phyloP scores from a whole-genome alignment of 2,888 invertebrate species.

The Hemithea aestivaria region DNA sequence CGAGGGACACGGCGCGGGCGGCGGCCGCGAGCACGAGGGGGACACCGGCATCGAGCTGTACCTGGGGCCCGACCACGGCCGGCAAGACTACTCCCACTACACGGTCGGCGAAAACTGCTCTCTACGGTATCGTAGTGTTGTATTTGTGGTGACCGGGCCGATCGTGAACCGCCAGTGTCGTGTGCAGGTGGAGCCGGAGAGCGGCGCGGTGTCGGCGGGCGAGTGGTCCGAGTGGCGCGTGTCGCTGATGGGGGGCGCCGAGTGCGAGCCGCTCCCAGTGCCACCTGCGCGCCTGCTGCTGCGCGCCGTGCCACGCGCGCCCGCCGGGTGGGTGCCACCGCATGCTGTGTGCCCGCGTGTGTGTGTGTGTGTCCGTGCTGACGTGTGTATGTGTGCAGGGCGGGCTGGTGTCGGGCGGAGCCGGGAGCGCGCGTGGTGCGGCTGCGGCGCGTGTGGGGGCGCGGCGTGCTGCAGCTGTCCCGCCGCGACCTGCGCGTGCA shows the following conservation, averaged over 20 bases:
- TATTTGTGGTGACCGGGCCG: too few species aligned
- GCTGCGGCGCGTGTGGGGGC: constrained; percentile 28
- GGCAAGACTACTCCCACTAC: constrained; percentile 35
- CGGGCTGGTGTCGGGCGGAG: constrained; percentile 41
- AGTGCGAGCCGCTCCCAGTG: constrained; percentile 9
- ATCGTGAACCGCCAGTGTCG: too few species aligned
- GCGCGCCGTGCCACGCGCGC: constrained; percentile 25
- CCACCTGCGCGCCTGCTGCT: constrained; percentile 33
- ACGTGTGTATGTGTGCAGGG: constrained; percentile 23
- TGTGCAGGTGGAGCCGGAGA: constrained; percentile 37
- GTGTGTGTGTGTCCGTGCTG: too few species aligned
- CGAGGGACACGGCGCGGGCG: neutral
- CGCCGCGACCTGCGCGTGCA: constrained; percentile 32
- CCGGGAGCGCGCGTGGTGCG: constrained; percentile 33
- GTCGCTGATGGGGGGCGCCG: constrained; percentile 11
- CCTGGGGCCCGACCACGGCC: constrained; percentile 47
- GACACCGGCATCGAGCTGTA: constrained; percentile 49
- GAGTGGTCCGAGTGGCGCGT: constrained; percentile 33
- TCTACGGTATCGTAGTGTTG: too few species aligned
- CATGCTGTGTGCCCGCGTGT: too few species aligned
- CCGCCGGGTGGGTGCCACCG: constrained; percentile 28
- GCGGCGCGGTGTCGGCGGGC: constrained; percentile 27
- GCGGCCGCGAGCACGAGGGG: constrained; percentile 42
- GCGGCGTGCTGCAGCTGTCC: constrained; percentile 32
- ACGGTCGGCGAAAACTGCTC: too few species aligned